phyloP scores from a whole-genome alignment of 2,888 invertebrate species.

The Netelia virgata region DNA sequence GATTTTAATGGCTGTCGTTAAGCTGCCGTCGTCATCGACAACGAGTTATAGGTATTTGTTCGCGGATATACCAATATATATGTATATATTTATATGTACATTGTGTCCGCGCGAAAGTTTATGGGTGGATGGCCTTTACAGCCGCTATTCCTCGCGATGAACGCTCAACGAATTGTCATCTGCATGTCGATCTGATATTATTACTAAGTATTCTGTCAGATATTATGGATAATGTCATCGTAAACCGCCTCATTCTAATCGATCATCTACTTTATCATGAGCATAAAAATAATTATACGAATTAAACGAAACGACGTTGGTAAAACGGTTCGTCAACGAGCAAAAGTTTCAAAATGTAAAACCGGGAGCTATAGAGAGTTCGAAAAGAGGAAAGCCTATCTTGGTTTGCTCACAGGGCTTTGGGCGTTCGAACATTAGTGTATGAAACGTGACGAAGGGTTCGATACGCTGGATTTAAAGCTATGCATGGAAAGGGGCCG shows the following conservation, averaged over 20 bases:
- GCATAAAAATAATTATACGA: too few species aligned
- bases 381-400: slow-evolving; percentile 34
- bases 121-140: slow-evolving; percentile 60
- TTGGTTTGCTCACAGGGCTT: slow-evolving; percentile 40
- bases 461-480: slow-evolving; percentile 54
- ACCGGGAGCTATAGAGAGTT: slow-evolving; percentile 3
- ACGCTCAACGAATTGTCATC: slow-evolving; percentile 40
- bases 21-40: slow-evolving; percentile 55
- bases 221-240: slow-evolving; percentile 4
- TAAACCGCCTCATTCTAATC: too few species aligned
- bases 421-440: slow-evolving; percentile 50
- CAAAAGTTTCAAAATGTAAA: neutral
- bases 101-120: slow-evolving; percentile 45
- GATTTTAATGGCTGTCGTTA: slow-evolving; percentile 62
- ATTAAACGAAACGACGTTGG: too few species aligned
- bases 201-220: slow-evolving; percentile 44
- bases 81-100: neutral
- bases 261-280: too few species aligned
- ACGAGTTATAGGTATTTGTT: slow-evolving; percentile 2
- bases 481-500: slow-evolving; percentile 19
- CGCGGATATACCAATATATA: too few species aligned
- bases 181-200: slow-evolving; percentile 18
- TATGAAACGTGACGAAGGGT: slow-evolving; percentile 52
- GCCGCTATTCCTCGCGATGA: slow-evolving; percentile 45
- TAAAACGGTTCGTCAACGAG: too few species aligned